Base-by-base conservation (phyloP, 2,888 invertebrate species). In the Spicauda simplicius region DNA sequence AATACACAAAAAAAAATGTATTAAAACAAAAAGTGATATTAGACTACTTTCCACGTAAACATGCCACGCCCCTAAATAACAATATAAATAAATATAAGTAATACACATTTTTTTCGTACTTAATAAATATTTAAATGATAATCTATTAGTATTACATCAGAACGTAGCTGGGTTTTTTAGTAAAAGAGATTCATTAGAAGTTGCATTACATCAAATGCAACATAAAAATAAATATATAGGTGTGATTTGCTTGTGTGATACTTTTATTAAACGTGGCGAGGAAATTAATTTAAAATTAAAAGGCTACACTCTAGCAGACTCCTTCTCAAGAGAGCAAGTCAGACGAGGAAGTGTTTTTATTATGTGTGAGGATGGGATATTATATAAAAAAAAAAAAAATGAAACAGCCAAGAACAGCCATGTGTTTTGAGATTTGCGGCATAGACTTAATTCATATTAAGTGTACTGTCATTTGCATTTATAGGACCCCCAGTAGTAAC, bases 261-360 rank as follows among this genome's bases (percentile, higher is more conserved):
- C 57, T 6, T 58, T 58, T 20, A 58, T 58, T 19, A 58, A 58
- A 41, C 14, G 41, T 19, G 57, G 57, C 41, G 57, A 58, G 7
- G 59, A 60, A n/a, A 8, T 59, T n/a, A 59, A 59, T 50, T 50
- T 60, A 30, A 60, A 59, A 30, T 25, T 59, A 50, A 25, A 59
- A 11, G 59, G 59, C 20, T 58, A n/a, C n/a, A n/a, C n/a, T n/a
- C n/a, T n/a, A n/a, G n/a, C n/a, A n/a, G n/a, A n/a, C 30, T n/a
- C 7, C 11, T 56, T 56, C 18, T 56, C 56, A 16, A 56, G 56
- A 37, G 10, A 1, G 37, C 16, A 37, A 7, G 33, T 37, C 2
- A 56, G 18, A 37, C 56, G 56, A 30, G 56, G 56, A 37, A 37
- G 56, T 37, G 37, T 37, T 3, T 56, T 33, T 5, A 56, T 37